A percentile compares a stretch with the other conserved stretches of the same genome.
Conservation (phyloP, 2,888 invertebrate species). For the Acanthosepion lycidas region DNA sequence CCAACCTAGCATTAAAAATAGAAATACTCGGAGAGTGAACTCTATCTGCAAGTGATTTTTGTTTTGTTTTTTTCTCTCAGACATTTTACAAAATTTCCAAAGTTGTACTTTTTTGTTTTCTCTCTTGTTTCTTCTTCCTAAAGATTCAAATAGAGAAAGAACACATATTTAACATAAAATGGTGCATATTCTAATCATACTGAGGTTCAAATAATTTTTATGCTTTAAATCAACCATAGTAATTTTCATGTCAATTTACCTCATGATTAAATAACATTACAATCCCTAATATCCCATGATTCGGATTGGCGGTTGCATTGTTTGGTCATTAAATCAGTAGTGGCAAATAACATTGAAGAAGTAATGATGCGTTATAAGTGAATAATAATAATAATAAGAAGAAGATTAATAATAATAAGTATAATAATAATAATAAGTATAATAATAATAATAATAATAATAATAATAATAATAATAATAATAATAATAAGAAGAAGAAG, state of each 20-base stretch:
- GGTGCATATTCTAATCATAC: neutral
- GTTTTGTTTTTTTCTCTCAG: too few relatives aligned
- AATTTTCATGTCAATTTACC: neutral
- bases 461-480: neutral
- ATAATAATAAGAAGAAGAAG: neutral
- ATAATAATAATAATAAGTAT: too few relatives aligned
- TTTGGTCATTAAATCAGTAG: neutral
- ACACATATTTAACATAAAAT: neutral
- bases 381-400: neutral
- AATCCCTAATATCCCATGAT: neutral
- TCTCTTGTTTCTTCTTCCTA: neutral
- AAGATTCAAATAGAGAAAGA: neutral
- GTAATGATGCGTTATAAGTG: neutral
- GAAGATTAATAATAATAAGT: too few relatives aligned
- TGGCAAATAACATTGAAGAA: neutral
- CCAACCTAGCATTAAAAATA: too few relatives aligned
- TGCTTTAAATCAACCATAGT: neutral
- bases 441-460: neutral
- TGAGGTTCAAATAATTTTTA: neutral
- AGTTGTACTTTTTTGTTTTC: too few relatives aligned
- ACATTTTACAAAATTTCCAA: too few relatives aligned
- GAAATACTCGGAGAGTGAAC: too few relatives aligned
- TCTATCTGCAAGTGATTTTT: too few relatives aligned
- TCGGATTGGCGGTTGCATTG: neutral
- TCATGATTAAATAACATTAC: neutral